These are phyloP conservation scores for Pocillopora grandis DNA, from an alignment of 92 coral and sea anemone genomes.

Conservation along the genomic window DNA sequence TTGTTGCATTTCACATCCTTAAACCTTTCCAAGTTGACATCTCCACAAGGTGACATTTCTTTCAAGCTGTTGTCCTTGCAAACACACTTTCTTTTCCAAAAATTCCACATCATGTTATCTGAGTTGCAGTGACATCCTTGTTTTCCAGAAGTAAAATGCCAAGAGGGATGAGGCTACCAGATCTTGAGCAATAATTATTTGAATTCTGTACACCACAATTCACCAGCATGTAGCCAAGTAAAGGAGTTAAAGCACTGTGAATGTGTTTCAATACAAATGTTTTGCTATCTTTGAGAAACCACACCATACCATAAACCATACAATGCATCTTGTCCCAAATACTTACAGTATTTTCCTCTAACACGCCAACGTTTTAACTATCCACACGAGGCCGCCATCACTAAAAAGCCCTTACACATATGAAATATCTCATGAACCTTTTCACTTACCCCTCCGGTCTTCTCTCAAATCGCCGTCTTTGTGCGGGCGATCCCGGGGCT, in stretches of 20 bases:
- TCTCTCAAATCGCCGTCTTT: conserved; percentile 90
- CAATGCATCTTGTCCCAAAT: background rate
- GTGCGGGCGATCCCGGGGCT: conserved; percentile 72
- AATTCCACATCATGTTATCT: background rate
- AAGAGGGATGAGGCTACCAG: background rate
- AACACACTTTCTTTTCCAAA: background rate
- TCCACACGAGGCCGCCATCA: conserved; percentile 4
- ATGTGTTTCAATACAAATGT: background rate
- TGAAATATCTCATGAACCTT: conserved; percentile 19
- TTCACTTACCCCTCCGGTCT: conserved; percentile 95
- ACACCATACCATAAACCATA: background rate
- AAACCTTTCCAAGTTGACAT: background rate
- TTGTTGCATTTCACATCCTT: no score
- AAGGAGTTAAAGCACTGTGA: background rate
- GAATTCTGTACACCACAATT: background rate
- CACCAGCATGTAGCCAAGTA: background rate
- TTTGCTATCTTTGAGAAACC: background rate
- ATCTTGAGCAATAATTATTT: background rate
- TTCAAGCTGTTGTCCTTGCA: background rate
- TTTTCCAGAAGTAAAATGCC: background rate
- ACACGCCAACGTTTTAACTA: background rate
- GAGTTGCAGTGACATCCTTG: background rate
- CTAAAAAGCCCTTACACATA: conserved; percentile 4
- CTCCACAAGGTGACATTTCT: conserved; percentile 1
- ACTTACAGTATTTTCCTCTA: conserved; percentile 14